Conservation (phyloP, 2,113 vertebrate species). For the Nycticebus coucang region DNA sequence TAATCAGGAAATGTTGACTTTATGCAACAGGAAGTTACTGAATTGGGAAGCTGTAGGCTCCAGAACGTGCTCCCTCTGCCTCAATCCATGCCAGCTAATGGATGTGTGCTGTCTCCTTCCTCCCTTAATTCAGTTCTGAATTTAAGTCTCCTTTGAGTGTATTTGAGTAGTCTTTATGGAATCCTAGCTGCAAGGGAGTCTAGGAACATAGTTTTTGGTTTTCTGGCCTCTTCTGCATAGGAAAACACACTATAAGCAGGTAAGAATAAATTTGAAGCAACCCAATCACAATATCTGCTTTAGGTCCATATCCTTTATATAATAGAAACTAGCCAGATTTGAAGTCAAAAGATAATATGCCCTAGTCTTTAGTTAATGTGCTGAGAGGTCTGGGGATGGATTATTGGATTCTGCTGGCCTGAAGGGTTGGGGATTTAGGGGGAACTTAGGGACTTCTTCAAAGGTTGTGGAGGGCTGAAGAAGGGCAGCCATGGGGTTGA, state of each 20-base stretch:
- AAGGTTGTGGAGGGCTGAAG: neutral
- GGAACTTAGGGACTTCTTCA: neutral
- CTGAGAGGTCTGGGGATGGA: neutral
- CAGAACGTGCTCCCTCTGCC: neutral
- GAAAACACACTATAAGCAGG: neutral
- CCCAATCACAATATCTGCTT: neutral
- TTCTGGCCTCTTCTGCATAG: neutral
- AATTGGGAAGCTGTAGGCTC: neutral
- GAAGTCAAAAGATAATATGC: neutral
- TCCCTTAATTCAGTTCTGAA: neutral
- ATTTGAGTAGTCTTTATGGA: neutral
- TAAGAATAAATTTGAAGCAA: neutral
- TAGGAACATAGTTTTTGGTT: slow-evolving; percentile 12
- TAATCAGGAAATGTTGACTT: neutral
- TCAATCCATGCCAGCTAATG: neutral
- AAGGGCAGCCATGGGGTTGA: neutral
- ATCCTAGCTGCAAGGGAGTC: neutral
- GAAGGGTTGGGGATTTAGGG: neutral
- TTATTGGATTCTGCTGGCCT: neutral
- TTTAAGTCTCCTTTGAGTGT: neutral
- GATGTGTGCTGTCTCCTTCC: neutral
- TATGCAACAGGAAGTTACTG: neutral
- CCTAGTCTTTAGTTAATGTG: neutral
- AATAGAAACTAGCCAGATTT: neutral
- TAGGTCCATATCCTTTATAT: neutral